Percentiles rank a stretch among this genome's conserved stretches.
phyloP scores from a whole-genome alignment of 2,888 invertebrate genomes.

The Scelioninae gen. 2 region DNA sequence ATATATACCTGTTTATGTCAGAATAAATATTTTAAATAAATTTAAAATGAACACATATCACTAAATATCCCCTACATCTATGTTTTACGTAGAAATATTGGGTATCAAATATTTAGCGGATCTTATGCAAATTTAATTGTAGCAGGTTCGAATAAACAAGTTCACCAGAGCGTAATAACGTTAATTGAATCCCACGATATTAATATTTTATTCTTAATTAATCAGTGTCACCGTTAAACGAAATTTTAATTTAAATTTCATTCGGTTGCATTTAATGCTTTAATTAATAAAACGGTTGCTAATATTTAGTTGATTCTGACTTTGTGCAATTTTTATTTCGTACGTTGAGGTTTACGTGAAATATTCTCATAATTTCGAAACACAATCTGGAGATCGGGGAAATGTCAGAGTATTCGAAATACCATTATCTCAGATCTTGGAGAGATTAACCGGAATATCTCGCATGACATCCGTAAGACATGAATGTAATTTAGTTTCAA shows the following conservation, averaged over 20 bases:
- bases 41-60: too few relatives aligned
- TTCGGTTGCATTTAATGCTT: too few relatives aligned
- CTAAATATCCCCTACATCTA: too few relatives aligned
- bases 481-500: constrained; percentile 50
- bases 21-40: too few relatives aligned
- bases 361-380: constrained; percentile 18
- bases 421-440: constrained; percentile 43
- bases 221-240: too few relatives aligned
- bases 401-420: constrained; percentile 45
- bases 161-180: constrained; percentile 17
- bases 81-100: too few relatives aligned
- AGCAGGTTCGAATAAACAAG: not conserved
- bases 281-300: too few relatives aligned
- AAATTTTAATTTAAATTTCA: too few relatives aligned
- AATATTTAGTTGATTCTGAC: too few relatives aligned
- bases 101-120: constrained; percentile 36
- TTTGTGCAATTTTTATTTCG: too few relatives aligned
- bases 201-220: too few relatives aligned
- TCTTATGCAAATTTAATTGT: constrained; percentile 30
- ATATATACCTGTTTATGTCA: too few relatives aligned
- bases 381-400: constrained; percentile 33
- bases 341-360: not conserved
- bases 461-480: constrained; percentile 51
- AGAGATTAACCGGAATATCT: constrained; percentile 45
- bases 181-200: constrained; percentile 31